Base-by-base conservation (phyloP, 2,888 invertebrate genomes). In the Criorhina ranunculi region DNA sequence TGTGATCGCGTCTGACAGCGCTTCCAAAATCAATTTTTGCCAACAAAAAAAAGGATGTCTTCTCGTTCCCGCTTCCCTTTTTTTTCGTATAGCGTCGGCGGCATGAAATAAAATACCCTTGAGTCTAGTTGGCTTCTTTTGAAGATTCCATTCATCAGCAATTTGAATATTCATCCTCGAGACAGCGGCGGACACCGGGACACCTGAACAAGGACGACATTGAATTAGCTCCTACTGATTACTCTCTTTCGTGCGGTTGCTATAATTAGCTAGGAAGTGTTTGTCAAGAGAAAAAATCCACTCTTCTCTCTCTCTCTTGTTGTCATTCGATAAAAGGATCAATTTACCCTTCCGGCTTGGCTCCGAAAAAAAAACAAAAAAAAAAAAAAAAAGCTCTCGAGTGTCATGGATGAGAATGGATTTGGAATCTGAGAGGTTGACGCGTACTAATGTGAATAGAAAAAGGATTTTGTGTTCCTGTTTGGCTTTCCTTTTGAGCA, bases 221-320 rank as follows among this genome's bases (percentile, higher is more conserved):
- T 29, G 75, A 80, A 85, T 85, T 85, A 85, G 85, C 85, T 80
- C 75, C 70, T 85, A 75, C 85, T 59, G 83, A 85, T 85, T 70
- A 76, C 77, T 57, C 37, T 64, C 33, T 55, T 24, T 24, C 24
- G 24, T 24, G 72, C 35, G 72, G 66, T 66, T 55, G 64, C 59
- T 37, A 70, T 85, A 85, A 85, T 85, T 85, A 80, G 85, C 80
- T 85, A 85, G 85, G 85, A 85, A 85, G 85, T 85, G 85, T 85
- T 80, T 70, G 80, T 75, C 85, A 85, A 85, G 83, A 67, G 42
- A 49, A 59, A 57, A 60, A 53, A 0, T 17, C 12, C 33, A 8
- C 60, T 37, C 15, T 46, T 15, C 17, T 15, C n/a, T 35, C n/a
- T 51, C n/a, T 4, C 3, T 7, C 6, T 11, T 6, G 40, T 31